Conservation (phyloP, 1,140 invertebrate species). For the Drosophila kurseongensis region DNA sequence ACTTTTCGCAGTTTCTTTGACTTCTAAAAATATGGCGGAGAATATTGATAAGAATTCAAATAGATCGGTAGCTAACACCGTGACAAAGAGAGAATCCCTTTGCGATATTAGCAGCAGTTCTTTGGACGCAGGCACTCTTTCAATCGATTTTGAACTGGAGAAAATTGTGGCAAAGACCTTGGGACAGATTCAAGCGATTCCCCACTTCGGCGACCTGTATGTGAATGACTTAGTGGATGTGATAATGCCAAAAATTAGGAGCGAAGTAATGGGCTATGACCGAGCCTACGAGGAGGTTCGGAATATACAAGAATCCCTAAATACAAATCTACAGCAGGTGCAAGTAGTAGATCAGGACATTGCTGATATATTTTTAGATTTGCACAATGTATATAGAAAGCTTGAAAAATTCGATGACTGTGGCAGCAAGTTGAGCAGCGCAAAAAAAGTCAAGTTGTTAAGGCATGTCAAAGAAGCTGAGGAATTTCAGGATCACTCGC, state of each 20-base stretch:
- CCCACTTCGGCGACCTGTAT: neutral
- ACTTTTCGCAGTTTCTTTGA: neutral
- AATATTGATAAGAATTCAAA: neutral
- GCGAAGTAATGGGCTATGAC: constrained; percentile 15
- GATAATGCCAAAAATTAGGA: constrained; percentile 37
- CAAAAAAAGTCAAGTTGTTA: neutral
- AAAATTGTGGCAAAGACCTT: constrained; percentile 22
- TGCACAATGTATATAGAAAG: constrained; percentile 56
- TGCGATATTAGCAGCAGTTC: constrained; percentile 5
- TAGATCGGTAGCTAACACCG: neutral
- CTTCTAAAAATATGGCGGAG: constrained; percentile 4
- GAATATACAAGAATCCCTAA: constrained; percentile 3
- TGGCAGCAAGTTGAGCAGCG: neutral
- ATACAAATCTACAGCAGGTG: constrained; percentile 10
- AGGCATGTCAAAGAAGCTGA: constrained; percentile 34
- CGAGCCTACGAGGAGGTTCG: constrained; percentile 13
- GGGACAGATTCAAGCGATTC: constrained; percentile 7
- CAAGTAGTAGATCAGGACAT: constrained; percentile 32
- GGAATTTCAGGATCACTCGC: constrained; percentile 3
- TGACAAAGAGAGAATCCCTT: constrained; percentile 8
- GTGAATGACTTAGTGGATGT: constrained; percentile 10
- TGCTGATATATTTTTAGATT: constrained; percentile 51
- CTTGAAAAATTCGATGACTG: constrained; percentile 12
- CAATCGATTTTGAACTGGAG: neutral
- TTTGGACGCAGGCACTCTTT: neutral